phyloP scores from a whole-genome alignment of 2,888 invertebrate species.

The Eudemis profundana region DNA sequence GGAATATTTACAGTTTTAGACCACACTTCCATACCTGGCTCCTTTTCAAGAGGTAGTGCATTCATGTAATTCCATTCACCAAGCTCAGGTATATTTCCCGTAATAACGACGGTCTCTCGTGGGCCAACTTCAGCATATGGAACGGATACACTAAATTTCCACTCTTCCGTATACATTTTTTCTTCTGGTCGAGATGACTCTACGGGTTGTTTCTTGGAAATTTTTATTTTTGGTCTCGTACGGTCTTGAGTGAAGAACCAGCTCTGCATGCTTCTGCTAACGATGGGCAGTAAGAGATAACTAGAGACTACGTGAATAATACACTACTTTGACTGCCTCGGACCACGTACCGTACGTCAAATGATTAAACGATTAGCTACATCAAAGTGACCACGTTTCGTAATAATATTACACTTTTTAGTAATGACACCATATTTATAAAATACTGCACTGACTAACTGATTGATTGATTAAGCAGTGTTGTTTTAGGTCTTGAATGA shows the following conservation, averaged over 20 bases:
- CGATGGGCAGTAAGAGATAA: slow-evolving; percentile 17
- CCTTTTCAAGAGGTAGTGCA: slow-evolving; percentile 83
- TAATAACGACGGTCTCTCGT: slow-evolving; percentile 89
- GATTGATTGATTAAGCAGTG: too few relatives aligned
- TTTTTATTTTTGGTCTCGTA: slow-evolving; percentile 61
- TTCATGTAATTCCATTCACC: slow-evolving; percentile 89
- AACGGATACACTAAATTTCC: slow-evolving; percentile 80
- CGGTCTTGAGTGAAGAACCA: slow-evolving; percentile 87
- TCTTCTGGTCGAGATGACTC: slow-evolving; percentile 54
- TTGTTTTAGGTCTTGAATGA: too few relatives aligned
- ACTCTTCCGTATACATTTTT: slow-evolving; percentile 65
- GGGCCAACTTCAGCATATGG: slow-evolving; percentile 73
- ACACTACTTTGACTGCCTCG: not conserved
- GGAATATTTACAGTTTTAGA: slow-evolving; percentile 87
- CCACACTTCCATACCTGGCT: slow-evolving; percentile 85
- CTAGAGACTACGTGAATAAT: not conserved
- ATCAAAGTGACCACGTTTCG: too few relatives aligned
- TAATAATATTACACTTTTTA: too few relatives aligned
- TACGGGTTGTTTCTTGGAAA: slow-evolving; percentile 66
- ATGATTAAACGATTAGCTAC: too few relatives aligned
- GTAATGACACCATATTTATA: too few relatives aligned
- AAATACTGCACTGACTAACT: too few relatives aligned
- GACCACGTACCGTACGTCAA: too few relatives aligned
- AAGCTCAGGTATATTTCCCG: slow-evolving; percentile 88
- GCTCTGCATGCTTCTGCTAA: slow-evolving; percentile 81